Percentiles rank a stretch among this genome's conserved stretches.
phyloP scores from a whole-genome alignment of 2,888 invertebrate genomes.

The Lordiphosa andalusiaca region DNA sequence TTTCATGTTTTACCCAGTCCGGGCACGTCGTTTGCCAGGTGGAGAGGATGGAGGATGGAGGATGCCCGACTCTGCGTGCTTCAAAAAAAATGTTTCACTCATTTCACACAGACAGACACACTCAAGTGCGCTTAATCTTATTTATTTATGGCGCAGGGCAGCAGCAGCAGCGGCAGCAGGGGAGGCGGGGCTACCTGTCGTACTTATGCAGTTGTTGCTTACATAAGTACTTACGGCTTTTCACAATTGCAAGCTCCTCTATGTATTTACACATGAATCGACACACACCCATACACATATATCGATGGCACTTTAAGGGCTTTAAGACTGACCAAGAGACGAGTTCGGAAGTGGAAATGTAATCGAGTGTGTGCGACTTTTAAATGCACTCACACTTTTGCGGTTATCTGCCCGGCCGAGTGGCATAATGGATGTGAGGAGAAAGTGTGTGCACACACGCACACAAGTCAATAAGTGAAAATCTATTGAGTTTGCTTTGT shows the following conservation, averaged over 20 bases:
- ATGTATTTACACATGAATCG: conserved; percentile 43
- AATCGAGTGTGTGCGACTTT: conserved; percentile 53
- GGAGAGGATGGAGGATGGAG: conserved; percentile 27
- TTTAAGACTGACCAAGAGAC: conserved; percentile 16
- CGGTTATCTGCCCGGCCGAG: no score
- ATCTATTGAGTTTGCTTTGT: no score
- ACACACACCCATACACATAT: conserved; percentile 30
- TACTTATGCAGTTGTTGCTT: conserved; percentile 31
- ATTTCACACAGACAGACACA: conserved; percentile 43
- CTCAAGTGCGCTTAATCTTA: conserved; percentile 68
- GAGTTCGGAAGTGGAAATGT: conserved; percentile 17
- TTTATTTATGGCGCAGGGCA: conserved; percentile 59
- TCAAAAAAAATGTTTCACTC: conserved; percentile 32
- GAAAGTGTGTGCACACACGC: no score
- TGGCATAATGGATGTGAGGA: no score
- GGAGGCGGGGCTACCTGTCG: conserved; percentile 21
- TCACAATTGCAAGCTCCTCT: conserved; percentile 17
- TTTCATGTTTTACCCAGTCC: conserved; percentile 66
- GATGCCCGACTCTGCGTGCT: conserved; percentile 10
- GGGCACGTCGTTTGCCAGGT: conserved; percentile 58
- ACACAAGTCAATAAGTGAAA: no score
- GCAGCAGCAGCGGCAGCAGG: conserved; percentile 1
- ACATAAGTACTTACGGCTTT: conserved; percentile 42
- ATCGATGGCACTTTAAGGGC: conserved; percentile 44
- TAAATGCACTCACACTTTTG: conserved; percentile 43